Percentiles rank a stretch among this genome's conserved stretches.
phyloP scores from a whole-genome alignment of 1,140 invertebrate species.

The Anadara kagoshimensis region DNA sequence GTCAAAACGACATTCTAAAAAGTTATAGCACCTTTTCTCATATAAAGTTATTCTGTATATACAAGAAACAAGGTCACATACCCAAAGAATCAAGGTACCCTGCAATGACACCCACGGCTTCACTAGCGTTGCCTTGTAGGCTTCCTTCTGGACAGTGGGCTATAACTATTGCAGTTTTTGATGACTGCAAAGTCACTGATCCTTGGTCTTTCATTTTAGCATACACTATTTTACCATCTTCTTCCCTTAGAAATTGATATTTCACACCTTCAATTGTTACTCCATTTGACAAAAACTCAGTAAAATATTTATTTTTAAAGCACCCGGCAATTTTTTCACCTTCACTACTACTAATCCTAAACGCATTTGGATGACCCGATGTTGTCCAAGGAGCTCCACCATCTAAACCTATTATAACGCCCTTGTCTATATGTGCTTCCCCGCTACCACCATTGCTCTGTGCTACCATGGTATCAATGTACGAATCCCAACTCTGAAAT shows the following conservation, averaged over 20 bases:
- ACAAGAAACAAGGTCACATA: no score
- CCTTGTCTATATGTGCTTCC: background rate
- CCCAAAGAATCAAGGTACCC: constrained; percentile 35
- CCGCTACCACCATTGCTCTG: constrained; percentile 2
- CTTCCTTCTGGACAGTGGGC: constrained; percentile 24
- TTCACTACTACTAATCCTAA: constrained; percentile 1
- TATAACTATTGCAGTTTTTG: constrained; percentile 36
- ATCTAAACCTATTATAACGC: no score
- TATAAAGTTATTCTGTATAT: no score
- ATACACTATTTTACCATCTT: no score
- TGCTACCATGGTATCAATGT: background rate
- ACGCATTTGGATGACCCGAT: background rate
- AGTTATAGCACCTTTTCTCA: no score
- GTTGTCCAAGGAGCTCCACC: constrained; percentile 24
- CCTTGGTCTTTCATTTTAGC: no score
- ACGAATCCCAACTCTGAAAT: constrained; percentile 20
- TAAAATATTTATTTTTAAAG: constrained; percentile 27
- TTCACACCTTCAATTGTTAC: no score
- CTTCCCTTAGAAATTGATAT: no score
- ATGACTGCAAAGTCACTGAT: constrained; percentile 25
- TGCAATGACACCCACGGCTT: constrained; percentile 27
- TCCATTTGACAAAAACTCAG: constrained; percentile 2
- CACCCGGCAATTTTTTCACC: constrained; percentile 14
- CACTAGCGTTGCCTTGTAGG: constrained; percentile 40
- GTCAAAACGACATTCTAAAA: no score